phyloP scores from a whole-genome alignment of 2,797 vertebrate genomes.

The Schizopygopsis pylzovi region DNA sequence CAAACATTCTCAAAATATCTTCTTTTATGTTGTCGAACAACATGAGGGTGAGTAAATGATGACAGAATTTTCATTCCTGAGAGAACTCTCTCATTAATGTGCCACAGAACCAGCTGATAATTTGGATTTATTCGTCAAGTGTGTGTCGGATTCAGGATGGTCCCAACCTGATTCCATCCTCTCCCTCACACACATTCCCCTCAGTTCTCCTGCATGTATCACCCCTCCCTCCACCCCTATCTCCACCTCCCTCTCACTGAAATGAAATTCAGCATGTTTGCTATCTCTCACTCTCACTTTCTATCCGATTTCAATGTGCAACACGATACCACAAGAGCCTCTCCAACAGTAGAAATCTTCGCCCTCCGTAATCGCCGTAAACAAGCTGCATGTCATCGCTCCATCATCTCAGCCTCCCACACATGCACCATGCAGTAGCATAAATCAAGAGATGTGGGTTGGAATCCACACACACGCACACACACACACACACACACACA shows the following conservation, averaged over 20 bases:
- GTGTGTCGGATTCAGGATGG: constrained; percentile 44
- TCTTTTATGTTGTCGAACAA: background rate
- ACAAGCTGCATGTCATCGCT: constrained; percentile 70
- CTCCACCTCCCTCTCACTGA: constrained; percentile 55
- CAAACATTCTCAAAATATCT: background rate
- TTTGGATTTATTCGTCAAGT: constrained; percentile 16
- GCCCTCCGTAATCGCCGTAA: constrained; percentile 64
- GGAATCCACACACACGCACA: constrained; percentile 62
- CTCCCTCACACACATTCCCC: constrained; percentile 21
- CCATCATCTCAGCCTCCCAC: constrained; percentile 58
- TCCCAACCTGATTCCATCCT: constrained; percentile 28
- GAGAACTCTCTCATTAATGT: background rate
- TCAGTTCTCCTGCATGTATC: constrained; percentile 38
- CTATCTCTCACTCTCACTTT: constrained; percentile 41
- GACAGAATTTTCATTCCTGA: background rate
- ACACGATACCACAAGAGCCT: constrained; percentile 66
- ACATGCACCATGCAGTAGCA: constrained; percentile 76
- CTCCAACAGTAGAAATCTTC: constrained; percentile 65
- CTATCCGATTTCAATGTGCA: constrained; percentile 62
- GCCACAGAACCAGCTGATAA: background rate
- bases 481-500: constrained; percentile 59
- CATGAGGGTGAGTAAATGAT: background rate
- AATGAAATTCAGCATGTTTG: constrained; percentile 66
- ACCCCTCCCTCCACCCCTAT: constrained; percentile 35
- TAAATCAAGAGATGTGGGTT: constrained; percentile 77